phyloP scores from a whole-genome alignment of 2,888 invertebrate species.

The Drosophila nigricruria region DNA sequence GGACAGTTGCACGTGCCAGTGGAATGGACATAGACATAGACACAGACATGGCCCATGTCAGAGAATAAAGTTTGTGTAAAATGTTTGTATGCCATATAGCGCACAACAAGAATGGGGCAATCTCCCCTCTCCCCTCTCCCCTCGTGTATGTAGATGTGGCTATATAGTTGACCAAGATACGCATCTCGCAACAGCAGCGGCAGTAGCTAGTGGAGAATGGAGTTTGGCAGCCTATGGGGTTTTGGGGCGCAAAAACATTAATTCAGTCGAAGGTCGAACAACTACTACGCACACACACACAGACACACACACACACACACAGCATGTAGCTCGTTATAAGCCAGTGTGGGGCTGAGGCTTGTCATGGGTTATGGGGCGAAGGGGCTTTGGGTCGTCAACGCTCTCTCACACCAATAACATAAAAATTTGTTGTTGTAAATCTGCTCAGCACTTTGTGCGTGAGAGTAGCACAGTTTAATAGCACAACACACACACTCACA shows the following conservation, averaged over 20 bases:
- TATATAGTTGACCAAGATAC: slow-evolving; percentile 65
- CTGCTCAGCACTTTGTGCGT: slow-evolving; percentile 69
- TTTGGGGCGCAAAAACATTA: slow-evolving; percentile 57
- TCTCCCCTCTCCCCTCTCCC: neutral
- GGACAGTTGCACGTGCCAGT: slow-evolving; percentile 55
- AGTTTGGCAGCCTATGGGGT: slow-evolving; percentile 16
- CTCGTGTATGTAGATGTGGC: slow-evolving; percentile 45
- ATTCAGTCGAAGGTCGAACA: slow-evolving; percentile 58
- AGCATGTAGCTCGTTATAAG: slow-evolving; percentile 42
- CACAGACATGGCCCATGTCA: slow-evolving; percentile 28
- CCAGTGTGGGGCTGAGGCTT: slow-evolving; percentile 11
- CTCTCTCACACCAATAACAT: slow-evolving; percentile 60
- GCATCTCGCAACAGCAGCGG: slow-evolving; percentile 50
- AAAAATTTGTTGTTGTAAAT: slow-evolving; percentile 81
- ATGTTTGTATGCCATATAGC: slow-evolving; percentile 20
- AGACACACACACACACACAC: slow-evolving; percentile 12
- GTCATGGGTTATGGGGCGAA: neutral
- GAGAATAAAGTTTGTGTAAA: slow-evolving; percentile 50
- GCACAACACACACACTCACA: slow-evolving; percentile 31
- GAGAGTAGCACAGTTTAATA: slow-evolving; percentile 66
- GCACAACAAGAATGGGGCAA: slow-evolving; percentile 7
- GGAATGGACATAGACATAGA: slow-evolving; percentile 21
- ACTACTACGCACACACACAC: slow-evolving; percentile 6
- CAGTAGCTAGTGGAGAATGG: slow-evolving; percentile 10
- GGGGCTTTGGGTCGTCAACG: slow-evolving; percentile 41